Evolutionary conservation across 2,113 vertebrate genomes (phyloP).

Genomic region (Varanus salvator): DNA sequence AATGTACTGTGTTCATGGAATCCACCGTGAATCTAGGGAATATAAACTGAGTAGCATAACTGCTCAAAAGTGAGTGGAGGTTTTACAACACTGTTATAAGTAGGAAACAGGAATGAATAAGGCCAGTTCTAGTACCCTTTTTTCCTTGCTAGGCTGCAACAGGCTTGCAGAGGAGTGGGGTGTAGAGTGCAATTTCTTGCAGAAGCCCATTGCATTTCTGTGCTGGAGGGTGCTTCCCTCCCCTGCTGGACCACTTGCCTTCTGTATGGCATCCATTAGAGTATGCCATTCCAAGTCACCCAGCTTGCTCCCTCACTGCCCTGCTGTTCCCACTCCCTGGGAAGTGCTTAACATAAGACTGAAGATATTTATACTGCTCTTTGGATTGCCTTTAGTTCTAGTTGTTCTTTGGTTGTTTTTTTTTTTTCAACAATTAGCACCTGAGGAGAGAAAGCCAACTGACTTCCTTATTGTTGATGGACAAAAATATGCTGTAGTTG

Average conservation of each 20-base stretch:
- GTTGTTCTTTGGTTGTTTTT: slow-evolving; percentile 32
- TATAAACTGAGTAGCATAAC: not conserved
- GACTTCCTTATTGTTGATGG: slow-evolving; percentile 92
- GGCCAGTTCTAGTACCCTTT: not conserved
- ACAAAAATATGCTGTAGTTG: slow-evolving; percentile 95
- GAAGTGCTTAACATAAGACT: not conserved
- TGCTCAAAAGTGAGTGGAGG: not conserved
- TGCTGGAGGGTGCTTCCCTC: not conserved
- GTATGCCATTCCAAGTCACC: too few species aligned
- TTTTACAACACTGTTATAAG: not conserved
- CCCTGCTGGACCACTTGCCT: not conserved
- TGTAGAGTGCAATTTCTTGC: not conserved
- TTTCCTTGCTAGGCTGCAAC: too few species aligned
- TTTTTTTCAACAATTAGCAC: slow-evolving; percentile 73
- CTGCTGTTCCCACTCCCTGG: not conserved
- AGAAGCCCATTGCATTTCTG: not conserved
- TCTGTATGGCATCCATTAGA: too few species aligned
- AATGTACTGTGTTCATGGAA: not conserved
- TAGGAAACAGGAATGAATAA: not conserved
- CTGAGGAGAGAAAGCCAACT: slow-evolving; percentile 87
- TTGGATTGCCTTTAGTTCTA: not conserved
- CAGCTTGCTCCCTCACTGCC: not conserved
- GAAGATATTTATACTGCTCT: not conserved
- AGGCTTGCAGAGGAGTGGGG: not conserved
- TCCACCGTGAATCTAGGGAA: not conserved